phyloP scores from a whole-genome alignment of 2,797 vertebrate genomes.

The Brotula barbata region DNA sequence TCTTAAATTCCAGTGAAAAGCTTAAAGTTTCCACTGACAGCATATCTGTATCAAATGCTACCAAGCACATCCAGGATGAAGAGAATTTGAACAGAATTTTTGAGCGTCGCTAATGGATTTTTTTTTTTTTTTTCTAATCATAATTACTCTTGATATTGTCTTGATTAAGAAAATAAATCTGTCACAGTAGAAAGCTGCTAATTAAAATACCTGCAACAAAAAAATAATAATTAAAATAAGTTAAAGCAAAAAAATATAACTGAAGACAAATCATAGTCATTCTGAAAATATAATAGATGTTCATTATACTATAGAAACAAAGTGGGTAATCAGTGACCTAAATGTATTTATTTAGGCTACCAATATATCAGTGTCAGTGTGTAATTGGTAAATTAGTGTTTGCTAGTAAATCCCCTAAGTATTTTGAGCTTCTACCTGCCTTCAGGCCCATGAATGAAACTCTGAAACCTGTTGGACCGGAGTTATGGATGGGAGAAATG shows the following conservation, averaged over 20 bases:
- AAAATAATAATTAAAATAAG: no score
- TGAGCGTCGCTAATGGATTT: no score
- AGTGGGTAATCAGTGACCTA: neutral
- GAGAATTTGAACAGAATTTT: no score
- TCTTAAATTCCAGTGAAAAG: no score
- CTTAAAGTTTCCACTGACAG: no score
- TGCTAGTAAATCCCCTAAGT: neutral
- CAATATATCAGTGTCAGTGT: neutral
- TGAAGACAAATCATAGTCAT: neutral
- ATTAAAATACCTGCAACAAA: no score
- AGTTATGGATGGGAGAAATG: no score
- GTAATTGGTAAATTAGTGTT: neutral
- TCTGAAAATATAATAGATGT: neutral
- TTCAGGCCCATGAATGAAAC: conserved; percentile 22
- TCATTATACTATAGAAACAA: neutral
- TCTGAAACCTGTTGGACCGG: conserved; percentile 61
- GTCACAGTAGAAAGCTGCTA: neutral
- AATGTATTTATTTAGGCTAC: neutral
- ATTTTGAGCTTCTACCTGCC: conserved; percentile 6
- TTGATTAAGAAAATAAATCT: neutral
- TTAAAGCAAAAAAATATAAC: no score
- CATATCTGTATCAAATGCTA: no score
- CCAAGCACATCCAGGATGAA: no score
- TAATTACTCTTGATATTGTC: no score
- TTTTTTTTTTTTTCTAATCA: no score